These are phyloP conservation scores for Nephrotoma appendiculata DNA, from an alignment of 2,888 invertebrate genomes.

Conservation along the genomic window DNA sequence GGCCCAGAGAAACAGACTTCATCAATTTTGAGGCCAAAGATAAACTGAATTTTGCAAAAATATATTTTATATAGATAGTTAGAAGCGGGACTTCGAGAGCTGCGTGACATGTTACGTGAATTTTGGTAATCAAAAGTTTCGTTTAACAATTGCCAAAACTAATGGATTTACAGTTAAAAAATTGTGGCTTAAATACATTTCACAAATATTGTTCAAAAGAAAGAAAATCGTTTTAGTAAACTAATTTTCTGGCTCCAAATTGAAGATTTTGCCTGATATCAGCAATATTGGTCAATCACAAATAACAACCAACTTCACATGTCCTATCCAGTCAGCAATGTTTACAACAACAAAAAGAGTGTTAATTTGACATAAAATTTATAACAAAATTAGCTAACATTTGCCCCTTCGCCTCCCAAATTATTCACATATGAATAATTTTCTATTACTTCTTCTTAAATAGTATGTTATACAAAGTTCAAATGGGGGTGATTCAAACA, in stretches of 20 bases:
- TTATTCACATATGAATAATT: background rate
- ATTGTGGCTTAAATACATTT: too few relatives aligned
- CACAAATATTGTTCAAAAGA: too few relatives aligned
- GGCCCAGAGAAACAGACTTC: too few relatives aligned
- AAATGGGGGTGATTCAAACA: background rate
- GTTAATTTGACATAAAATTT: background rate
- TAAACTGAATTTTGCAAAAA: too few relatives aligned
- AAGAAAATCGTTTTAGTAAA: too few relatives aligned
- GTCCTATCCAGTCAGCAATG: background rate
- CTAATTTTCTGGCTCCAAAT: background rate
- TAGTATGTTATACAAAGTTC: background rate
- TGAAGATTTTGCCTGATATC: background rate
- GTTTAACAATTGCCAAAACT: too few relatives aligned
- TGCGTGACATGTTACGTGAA: too few relatives aligned
- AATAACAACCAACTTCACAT: background rate
- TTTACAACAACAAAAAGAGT: background rate
- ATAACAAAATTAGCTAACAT: background rate
- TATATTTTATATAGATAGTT: too few relatives aligned
- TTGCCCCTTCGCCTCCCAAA: background rate
- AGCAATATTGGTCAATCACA: background rate
- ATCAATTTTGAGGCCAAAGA: too few relatives aligned
- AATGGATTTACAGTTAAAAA: too few relatives aligned
- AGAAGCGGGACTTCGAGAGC: too few relatives aligned
- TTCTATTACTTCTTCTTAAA: background rate
- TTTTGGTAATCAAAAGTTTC: too few relatives aligned